phyloP scores from a whole-genome alignment of 2,797 vertebrate genomes.

The Poeciliopsis presidionis region DNA sequence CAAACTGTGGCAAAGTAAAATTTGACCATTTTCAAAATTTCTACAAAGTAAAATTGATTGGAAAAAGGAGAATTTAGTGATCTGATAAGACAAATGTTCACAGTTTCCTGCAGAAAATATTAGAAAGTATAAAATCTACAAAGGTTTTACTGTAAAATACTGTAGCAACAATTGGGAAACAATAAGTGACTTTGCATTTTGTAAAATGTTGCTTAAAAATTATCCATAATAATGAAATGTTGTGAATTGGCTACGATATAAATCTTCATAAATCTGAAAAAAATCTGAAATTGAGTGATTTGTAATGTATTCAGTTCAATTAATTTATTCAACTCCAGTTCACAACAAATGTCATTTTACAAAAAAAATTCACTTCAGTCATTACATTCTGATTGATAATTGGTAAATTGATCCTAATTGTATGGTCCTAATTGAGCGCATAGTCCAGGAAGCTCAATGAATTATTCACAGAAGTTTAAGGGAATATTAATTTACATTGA shows the following conservation, averaged over 20 bases:
- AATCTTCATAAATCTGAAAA: not conserved
- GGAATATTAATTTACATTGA: too few species aligned
- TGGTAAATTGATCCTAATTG: too few species aligned
- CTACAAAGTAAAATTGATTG: not conserved
- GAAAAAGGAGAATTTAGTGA: not conserved
- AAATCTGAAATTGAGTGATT: not conserved
- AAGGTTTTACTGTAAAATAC: not conserved
- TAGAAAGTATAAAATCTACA: not conserved
- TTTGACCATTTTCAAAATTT: not conserved
- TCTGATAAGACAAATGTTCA: not conserved
- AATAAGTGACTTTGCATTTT: not conserved
- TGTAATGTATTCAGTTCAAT: not conserved
- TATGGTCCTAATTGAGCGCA: too few species aligned
- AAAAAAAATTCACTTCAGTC: too few species aligned
- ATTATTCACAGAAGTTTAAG: too few species aligned
- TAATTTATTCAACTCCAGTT: too few species aligned
- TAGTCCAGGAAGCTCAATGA: too few species aligned
- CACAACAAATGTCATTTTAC: too few species aligned
- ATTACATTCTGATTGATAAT: too few species aligned
- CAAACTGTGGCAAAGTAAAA: not conserved
- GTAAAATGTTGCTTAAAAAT: not conserved
- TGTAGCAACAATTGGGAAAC: not conserved
- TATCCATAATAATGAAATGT: not conserved
- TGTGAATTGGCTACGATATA: not conserved
- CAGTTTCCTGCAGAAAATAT: not conserved